A percentile compares a stretch with the other conserved stretches of the same genome.
Evolutionary conservation across 2,888 invertebrate species (phyloP).

Genomic region (Lypha dubia): DNA sequence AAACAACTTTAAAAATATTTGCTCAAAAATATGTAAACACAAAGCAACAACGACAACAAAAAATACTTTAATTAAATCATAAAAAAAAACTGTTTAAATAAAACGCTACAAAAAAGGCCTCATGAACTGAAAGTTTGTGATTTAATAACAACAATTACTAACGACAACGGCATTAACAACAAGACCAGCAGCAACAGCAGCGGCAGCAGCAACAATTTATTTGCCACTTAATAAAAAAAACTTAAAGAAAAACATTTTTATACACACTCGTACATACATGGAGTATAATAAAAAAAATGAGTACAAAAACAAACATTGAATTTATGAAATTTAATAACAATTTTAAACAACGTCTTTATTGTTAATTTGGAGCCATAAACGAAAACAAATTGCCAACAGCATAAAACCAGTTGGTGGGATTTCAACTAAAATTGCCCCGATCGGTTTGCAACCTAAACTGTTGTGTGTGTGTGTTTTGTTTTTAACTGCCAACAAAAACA

Average conservation of each 20-base stretch:
- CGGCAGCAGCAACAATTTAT: constrained; percentile 49
- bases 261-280: too few relatives aligned
- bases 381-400: neutral
- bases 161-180: constrained; percentile 37
- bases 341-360: constrained; percentile 39
- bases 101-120: constrained; percentile 34
- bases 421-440: neutral
- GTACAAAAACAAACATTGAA: constrained; percentile 27
- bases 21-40: neutral
- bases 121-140: constrained; percentile 35
- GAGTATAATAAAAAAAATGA: constrained; percentile 8
- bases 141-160: constrained; percentile 48
- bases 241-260: neutral
- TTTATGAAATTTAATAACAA: constrained; percentile 49
- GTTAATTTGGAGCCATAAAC: constrained; percentile 40
- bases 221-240: constrained; percentile 55
- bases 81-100: constrained; percentile 31
- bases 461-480: neutral
- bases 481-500: neutral
- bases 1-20: constrained; percentile 15
- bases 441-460: constrained; percentile 7
- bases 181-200: constrained; percentile 36
- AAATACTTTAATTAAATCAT: constrained; percentile 42
- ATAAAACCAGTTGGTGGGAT: constrained; percentile 44
- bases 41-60: constrained; percentile 26